Conservation (phyloP, 2,888 invertebrate species). For the Nineta flava region DNA sequence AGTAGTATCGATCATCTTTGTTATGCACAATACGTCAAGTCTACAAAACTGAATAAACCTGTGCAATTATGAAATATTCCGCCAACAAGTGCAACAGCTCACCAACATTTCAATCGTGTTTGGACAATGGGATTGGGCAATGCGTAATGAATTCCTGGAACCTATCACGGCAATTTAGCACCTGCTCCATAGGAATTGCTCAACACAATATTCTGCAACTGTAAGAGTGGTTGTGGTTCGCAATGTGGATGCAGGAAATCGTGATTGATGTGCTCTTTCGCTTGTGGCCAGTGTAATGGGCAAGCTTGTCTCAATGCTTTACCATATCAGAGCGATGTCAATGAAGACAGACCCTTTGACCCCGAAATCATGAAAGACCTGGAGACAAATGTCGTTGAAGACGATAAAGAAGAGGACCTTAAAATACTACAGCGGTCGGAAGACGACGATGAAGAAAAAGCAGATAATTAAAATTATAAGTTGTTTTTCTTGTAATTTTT, state of each 20-base stretch:
- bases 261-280: constrained; percentile 16
- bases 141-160: constrained; percentile 17
- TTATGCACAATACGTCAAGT: constrained; percentile 16
- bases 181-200: constrained; percentile 17
- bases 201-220: constrained; percentile 16
- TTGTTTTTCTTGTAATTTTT: background rate
- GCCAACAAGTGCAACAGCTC: constrained; percentile 20
- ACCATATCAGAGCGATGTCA: no score
- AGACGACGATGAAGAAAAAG: constrained; percentile 8
- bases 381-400: constrained; percentile 6
- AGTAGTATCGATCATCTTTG: constrained; percentile 13
- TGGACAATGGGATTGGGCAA: no score
- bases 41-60: constrained; percentile 19
- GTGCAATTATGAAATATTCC: constrained; percentile 20
- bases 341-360: no score
- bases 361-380: constrained; percentile 5
- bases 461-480: background rate
- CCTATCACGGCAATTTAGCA: constrained; percentile 18
- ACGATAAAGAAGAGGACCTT: constrained; percentile 6
- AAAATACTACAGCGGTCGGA: constrained; percentile 6
- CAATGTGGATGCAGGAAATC: constrained; percentile 18
- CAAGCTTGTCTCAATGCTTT: no score
- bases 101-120: constrained; percentile 13
- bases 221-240: constrained; percentile 15
- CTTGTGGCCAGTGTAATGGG: constrained; percentile 14